These are phyloP conservation scores for Teleopsis dalmanni DNA, from an alignment of 1,140 invertebrate species.

Conservation along the genomic window DNA sequence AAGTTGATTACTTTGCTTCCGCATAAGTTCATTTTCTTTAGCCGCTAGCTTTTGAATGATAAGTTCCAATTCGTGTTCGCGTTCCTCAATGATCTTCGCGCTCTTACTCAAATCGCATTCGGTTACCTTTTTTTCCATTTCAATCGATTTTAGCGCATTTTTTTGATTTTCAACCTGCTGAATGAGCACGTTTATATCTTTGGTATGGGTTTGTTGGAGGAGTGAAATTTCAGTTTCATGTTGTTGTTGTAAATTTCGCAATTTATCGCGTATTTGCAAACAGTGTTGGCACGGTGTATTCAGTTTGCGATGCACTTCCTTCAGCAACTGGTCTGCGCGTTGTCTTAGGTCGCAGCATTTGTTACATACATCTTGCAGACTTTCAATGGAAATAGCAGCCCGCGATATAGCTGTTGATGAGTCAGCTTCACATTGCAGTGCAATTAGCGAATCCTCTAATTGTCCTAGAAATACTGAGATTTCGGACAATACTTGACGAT, in stretches of 20 bases:
- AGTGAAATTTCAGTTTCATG: conserved; percentile 34
- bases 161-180: conserved; percentile 20
- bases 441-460: conserved; percentile 20
- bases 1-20: conserved; percentile 11
- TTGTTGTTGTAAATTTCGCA: conserved; percentile 36
- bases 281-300: conserved; percentile 18
- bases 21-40: conserved; percentile 22
- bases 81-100: conserved; percentile 31
- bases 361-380: conserved; percentile 44
- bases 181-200: conserved; percentile 12
- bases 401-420: conserved; percentile 13
- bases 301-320: conserved; percentile 20
- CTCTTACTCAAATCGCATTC: conserved; percentile 26
- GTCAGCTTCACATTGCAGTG: conserved; percentile 16
- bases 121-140: conserved; percentile 12
- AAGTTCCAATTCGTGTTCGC: conserved; percentile 24
- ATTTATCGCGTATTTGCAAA: conserved; percentile 25
- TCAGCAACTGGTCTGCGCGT: conserved; percentile 29
- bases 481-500: conserved; percentile 18
- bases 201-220: conserved; percentile 17
- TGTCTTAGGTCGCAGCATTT: conserved; percentile 44
- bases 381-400: conserved; percentile 30
- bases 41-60: conserved; percentile 17
- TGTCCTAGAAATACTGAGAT: conserved; percentile 17
- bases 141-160: conserved; percentile 10